Evolutionary conservation across 1,140 invertebrate species (phyloP).

Genomic region (Reticulitermes speratus): DNA sequence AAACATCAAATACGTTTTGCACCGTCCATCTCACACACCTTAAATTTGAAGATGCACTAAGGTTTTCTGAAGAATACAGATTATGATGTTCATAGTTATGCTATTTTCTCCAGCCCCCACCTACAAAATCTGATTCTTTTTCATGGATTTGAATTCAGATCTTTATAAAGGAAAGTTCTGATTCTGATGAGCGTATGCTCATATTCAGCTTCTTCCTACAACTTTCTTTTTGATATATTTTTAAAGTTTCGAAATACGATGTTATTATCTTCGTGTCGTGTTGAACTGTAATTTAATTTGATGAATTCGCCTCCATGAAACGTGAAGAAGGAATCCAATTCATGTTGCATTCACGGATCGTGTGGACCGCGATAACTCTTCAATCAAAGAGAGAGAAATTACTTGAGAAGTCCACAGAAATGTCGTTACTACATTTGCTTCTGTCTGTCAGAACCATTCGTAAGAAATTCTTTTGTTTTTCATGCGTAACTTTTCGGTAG

Average conservation of each 20-base stretch:
- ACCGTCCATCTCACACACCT: no score
- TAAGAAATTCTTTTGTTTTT: not conserved
- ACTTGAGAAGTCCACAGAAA: not conserved
- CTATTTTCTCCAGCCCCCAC: no score
- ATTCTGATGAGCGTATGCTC: no score
- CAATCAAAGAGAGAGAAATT: not conserved
- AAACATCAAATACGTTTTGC: no score
- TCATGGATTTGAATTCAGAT: no score
- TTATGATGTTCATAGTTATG: no score
- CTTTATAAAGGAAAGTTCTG: no score
- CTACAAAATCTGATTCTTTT: no score
- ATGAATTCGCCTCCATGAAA: not conserved
- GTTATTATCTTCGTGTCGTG: not conserved
- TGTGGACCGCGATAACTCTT: not conserved
- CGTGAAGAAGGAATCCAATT: not conserved
- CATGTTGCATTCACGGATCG: not conserved
- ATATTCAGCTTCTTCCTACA: no score
- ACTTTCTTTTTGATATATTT: no score
- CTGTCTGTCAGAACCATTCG: not conserved
- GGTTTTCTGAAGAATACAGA: no score
- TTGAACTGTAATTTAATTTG: not conserved
- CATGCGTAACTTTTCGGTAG: not conserved
- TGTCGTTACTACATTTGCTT: not conserved
- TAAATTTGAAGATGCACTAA: no score
- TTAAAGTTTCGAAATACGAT: not conserved